A percentile compares a stretch with the other conserved stretches of the same genome.
Conservation (phyloP, 2,888 invertebrate species). For the Pandemis cinnamomeana region DNA sequence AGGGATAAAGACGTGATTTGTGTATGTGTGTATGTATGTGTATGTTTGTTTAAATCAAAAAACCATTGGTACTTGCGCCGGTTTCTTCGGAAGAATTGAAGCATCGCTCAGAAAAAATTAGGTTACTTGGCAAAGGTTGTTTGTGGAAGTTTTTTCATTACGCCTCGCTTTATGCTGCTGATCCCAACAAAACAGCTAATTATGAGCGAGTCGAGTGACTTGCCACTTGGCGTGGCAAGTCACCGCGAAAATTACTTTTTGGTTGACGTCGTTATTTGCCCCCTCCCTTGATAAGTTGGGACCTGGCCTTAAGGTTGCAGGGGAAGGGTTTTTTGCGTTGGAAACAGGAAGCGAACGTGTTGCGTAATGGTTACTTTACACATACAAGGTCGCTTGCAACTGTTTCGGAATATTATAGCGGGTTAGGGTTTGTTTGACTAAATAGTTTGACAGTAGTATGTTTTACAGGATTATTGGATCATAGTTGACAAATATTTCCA, state of each 20-base stretch:
- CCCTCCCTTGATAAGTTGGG: slow-evolving; percentile 19
- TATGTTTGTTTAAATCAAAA: too few species aligned
- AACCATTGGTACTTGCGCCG: neutral
- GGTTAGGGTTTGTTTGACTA: too few species aligned
- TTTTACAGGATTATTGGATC: too few species aligned
- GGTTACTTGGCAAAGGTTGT: neutral
- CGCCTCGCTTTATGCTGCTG: slow-evolving; percentile 51
- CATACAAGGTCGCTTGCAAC: too few species aligned
- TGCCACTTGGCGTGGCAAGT: slow-evolving; percentile 56
- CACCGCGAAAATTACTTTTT: slow-evolving; percentile 71
- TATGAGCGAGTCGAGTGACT: slow-evolving; percentile 50
- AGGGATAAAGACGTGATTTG: too few species aligned
- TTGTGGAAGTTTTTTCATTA: slow-evolving; percentile 23
- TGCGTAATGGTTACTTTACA: neutral
- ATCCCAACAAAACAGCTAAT: slow-evolving; percentile 32
- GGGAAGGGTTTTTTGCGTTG: neutral
- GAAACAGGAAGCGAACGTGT: neutral
- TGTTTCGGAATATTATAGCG: too few species aligned
- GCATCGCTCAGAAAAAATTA: neutral
- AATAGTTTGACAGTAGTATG: too few species aligned
- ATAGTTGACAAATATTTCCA: too few species aligned
- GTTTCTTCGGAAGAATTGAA: neutral
- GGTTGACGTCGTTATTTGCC: slow-evolving; percentile 67
- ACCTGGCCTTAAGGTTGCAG: slow-evolving; percentile 8
- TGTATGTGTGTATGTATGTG: too few species aligned